Percentiles rank a stretch among this genome's conserved stretches.
Evolutionary conservation across 92 coral and sea anemone species (phyloP).

Genomic region (Virgularia gustaviana): DNA sequence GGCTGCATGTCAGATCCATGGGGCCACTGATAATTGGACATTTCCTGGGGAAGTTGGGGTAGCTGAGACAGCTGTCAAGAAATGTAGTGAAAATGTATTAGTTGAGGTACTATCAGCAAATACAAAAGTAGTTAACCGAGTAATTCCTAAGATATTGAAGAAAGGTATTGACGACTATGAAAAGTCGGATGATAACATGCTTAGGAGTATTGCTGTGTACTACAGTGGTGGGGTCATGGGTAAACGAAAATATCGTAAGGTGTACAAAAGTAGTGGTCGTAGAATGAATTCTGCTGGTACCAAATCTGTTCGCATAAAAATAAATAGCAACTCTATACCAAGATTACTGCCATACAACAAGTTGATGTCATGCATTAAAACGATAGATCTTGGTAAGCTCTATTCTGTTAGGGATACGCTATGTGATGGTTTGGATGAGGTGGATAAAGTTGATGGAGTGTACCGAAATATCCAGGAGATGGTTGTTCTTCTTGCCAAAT

Average conservation of each 20-base stretch:
- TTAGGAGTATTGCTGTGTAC: slow-evolving; percentile 52
- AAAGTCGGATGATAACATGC: slow-evolving; percentile 50
- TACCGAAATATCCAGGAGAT: slow-evolving; percentile 1
- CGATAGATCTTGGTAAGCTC: too few relatives aligned
- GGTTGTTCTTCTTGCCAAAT: neutral
- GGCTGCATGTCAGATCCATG: neutral
- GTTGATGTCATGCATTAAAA: neutral
- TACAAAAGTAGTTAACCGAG: too few relatives aligned
- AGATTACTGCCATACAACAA: too few relatives aligned
- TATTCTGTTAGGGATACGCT: too few relatives aligned
- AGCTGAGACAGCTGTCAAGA: neutral
- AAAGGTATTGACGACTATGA: slow-evolving; percentile 33
- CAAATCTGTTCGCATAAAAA: too few relatives aligned
- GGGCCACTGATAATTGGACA: neutral
- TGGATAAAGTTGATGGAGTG: neutral
- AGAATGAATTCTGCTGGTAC: neutral
- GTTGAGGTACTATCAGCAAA: slow-evolving; percentile 5
- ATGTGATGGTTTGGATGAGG: too few relatives aligned
- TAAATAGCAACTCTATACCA: too few relatives aligned
- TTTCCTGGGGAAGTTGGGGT: neutral
- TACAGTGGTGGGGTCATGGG: slow-evolving; percentile 59
- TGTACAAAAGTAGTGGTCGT: neutral
- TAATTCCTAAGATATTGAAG: slow-evolving; percentile 31
- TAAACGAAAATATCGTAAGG: slow-evolving; percentile 41
- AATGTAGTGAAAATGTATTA: neutral